Conservation (phyloP, 1,140 invertebrate species). For the Cheumatopsyche charites region DNA sequence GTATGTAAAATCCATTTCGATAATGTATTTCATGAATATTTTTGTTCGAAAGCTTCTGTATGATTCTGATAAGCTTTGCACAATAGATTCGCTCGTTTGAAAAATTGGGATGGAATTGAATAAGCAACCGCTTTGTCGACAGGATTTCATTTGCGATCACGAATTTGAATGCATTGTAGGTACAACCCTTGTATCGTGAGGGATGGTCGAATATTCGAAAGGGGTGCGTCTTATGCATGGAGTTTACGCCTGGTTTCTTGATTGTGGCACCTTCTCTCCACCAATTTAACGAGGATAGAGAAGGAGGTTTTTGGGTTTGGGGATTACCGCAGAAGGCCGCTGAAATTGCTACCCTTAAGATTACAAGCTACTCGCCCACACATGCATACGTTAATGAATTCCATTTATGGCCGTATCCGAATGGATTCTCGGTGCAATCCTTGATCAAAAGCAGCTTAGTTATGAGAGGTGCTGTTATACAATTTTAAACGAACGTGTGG, state of each 20-base stretch:
- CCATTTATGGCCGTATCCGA: neutral
- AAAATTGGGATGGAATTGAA: too few species aligned
- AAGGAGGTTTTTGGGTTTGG: slow-evolving; percentile 17
- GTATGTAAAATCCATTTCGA: too few species aligned
- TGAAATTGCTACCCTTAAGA: slow-evolving; percentile 33
- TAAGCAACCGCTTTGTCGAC: neutral
- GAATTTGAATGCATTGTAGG: slow-evolving; percentile 22
- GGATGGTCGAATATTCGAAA: slow-evolving; percentile 14
- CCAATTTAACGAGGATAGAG: slow-evolving; percentile 26
- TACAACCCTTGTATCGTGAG: slow-evolving; percentile 27
- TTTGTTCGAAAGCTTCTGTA: neutral
- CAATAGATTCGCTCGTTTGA: too few species aligned
- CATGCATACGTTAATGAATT: slow-evolving; percentile 14
- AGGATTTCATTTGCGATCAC: neutral
- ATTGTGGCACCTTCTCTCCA: slow-evolving; percentile 40
- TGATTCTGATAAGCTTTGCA: too few species aligned
- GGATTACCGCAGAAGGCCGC: slow-evolving; percentile 21
- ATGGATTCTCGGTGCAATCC: neutral
- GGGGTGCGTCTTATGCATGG: slow-evolving; percentile 31
- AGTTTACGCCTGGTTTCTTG: slow-evolving; percentile 43
- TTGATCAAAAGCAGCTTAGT: neutral
- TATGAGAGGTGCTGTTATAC: neutral
- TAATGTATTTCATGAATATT: too few species aligned
- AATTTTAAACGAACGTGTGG: slow-evolving; percentile 37
- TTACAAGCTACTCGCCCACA: slow-evolving; percentile 34